Evolutionary conservation across 1,140 invertebrate genomes (phyloP).

Genomic region (Chymomyza costata): DNA sequence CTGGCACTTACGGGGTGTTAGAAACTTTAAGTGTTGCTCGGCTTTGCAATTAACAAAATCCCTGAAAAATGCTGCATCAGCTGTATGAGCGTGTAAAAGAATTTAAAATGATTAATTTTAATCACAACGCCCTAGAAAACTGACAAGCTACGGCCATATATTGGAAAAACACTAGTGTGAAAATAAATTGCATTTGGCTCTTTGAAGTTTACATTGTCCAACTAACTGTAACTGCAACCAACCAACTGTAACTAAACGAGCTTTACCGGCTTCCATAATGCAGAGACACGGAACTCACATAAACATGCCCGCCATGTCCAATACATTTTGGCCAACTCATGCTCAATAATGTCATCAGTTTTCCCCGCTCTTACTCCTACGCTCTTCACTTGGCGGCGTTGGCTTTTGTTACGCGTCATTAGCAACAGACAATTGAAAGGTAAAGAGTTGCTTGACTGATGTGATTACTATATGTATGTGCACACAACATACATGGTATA

Average conservation of each 20-base stretch:
- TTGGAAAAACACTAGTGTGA: too few species aligned
- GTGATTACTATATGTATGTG: slow-evolving; percentile 48
- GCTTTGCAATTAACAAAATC: too few species aligned
- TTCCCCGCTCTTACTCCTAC: neutral
- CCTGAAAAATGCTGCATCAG: too few species aligned
- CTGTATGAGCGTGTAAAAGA: too few species aligned
- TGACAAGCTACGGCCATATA: too few species aligned
- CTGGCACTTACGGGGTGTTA: too few species aligned
- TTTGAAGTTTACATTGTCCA: too few species aligned
- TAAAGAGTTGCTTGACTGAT: slow-evolving; percentile 28
- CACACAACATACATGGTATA: slow-evolving; percentile 47
- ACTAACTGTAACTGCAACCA: slow-evolving; percentile 17
- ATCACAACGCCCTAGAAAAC: too few species aligned
- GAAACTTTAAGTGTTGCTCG: too few species aligned
- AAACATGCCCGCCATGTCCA: slow-evolving; percentile 31
- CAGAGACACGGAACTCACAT: slow-evolving; percentile 21
- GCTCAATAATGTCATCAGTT: too few species aligned
- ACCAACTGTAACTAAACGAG: slow-evolving; percentile 45
- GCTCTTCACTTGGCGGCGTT: slow-evolving; percentile 22
- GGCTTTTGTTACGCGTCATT: slow-evolving; percentile 54
- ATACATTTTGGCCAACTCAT: slow-evolving; percentile 51
- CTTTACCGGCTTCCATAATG: slow-evolving; percentile 27
- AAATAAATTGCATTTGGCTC: too few species aligned
- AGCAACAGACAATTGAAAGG: slow-evolving; percentile 24
- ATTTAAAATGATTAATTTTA: too few species aligned